Evolutionary conservation across 2,888 invertebrate species (phyloP).

Genomic region (Lycophotia porphyrea): DNA sequence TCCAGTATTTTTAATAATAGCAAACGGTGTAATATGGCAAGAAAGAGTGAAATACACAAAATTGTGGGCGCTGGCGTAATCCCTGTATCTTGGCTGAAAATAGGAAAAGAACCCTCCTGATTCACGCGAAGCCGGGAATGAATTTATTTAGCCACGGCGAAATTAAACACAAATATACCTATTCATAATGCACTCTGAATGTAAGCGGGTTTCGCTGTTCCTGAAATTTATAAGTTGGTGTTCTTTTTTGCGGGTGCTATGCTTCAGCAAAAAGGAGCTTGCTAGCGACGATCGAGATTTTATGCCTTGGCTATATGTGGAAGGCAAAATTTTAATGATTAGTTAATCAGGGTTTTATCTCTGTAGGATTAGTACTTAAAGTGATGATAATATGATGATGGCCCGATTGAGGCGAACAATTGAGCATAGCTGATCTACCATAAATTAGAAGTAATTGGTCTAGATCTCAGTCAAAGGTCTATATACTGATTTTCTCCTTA

Average conservation of each 20-base stretch:
- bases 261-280: constrained; percentile 11
- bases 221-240: constrained; percentile 26
- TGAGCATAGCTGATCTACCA: background rate
- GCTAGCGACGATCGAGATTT: background rate
- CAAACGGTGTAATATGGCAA: constrained; percentile 67
- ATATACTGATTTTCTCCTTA: too few relatives aligned
- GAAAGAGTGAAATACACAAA: constrained; percentile 76
- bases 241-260: constrained; percentile 20
- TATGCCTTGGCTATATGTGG: background rate
- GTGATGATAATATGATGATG: background rate
- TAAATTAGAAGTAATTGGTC: background rate
- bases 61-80: constrained; percentile 74
- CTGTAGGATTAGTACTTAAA: background rate
- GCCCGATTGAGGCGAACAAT: background rate
- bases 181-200: constrained; percentile 67
- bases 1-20: constrained; percentile 67
- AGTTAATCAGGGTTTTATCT: background rate
- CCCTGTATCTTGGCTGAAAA: constrained; percentile 77
- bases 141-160: constrained; percentile 79
- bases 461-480: too few relatives aligned
- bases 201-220: constrained; percentile 45
- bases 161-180: constrained; percentile 80
- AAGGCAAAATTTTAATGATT: background rate
- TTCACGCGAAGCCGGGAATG: constrained; percentile 78
- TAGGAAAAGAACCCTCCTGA: constrained; percentile 79